Evolutionary conservation across 2,113 vertebrate species (phyloP), one percentile per base, ranked within the genome.

Genomic region (Limnothrissa miodon): DNA sequence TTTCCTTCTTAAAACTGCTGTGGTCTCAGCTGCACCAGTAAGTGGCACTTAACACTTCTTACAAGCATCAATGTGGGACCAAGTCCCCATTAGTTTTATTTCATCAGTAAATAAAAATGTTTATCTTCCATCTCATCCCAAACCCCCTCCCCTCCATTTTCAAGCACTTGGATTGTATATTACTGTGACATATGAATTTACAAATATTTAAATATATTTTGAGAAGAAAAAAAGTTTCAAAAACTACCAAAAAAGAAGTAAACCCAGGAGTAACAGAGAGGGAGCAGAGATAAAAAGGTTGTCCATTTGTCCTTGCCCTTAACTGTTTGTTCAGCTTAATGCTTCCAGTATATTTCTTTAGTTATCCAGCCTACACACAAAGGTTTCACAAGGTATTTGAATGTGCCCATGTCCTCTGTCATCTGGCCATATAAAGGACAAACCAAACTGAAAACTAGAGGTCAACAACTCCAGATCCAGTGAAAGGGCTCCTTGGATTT

Each of bases 131-230:
- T 70, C 33, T 81, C 56, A 45, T 48, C 25, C 78, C 59, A 29
- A 53, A 45, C 80, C 79, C 84, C 45, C 46, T 45, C 85, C 45
- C 48, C 81, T 82, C 70, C 87, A 90, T 87, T 90, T 91, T 87
- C 83, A 93, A 94, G 93, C 93, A 94, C 93, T 95, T 94, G 91
- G 90, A 94, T 92, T 95, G 93, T 95, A 95, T 88, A 94, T 92
- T 93, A 93, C 92, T 93, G 94, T 95, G 93, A 94, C 88, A 93
- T 93, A 74, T 33, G 87, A 89, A 92, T 94, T 93, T 93, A 89
- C 91, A 93, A 92, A 93, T 90, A 94, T 91, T 87, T 92, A 92
- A 90, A 91, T 93, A 93, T 94, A 93, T 94, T 94, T 94, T 94
- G 89, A 86, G 87, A 91, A 92, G 45, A 94, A 94, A 94, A 93